Conservation (phyloP, 2,113 vertebrate genomes). For the Rattus norvegicus region DNA sequence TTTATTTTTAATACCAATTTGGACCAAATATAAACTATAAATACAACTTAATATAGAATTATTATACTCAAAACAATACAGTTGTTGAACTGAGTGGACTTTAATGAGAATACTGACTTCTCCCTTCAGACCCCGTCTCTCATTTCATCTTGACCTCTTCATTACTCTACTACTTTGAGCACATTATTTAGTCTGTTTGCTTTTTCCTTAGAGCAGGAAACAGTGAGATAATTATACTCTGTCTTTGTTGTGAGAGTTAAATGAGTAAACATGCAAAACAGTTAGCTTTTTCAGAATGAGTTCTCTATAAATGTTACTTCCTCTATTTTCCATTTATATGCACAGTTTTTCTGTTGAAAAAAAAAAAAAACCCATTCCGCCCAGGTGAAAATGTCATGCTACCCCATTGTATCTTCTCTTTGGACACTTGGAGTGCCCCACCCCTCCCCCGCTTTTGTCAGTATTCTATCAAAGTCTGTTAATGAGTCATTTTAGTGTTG, state of each 20-base stretch:
- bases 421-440: not conserved
- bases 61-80: not conserved
- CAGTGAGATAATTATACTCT: slow-evolving; percentile 49
- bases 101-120: not conserved
- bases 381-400: not conserved
- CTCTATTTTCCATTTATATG: slow-evolving; percentile 1
- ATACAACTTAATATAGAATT: not conserved
- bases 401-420: slow-evolving; percentile 1
- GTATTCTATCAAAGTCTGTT: slow-evolving; percentile 23
- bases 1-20: not conserved
- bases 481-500: slow-evolving; percentile 26
- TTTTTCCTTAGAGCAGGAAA: slow-evolving; percentile 34
- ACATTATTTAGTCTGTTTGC: not conserved
- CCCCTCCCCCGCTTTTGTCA: not conserved
- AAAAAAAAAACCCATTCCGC: not conserved
- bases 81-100: not conserved
- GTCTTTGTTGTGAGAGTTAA: slow-evolving; percentile 28
- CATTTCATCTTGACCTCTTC: not conserved
- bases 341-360: slow-evolving; percentile 26
- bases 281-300: slow-evolving; percentile 1
- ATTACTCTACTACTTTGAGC: not conserved
- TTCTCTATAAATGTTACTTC: slow-evolving; percentile 68
- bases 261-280: slow-evolving; percentile 57
- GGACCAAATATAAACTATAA: not conserved
- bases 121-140: not conserved